A percentile compares a stretch with the other conserved stretches of the same genome.
These are phyloP conservation scores for Thera britannica DNA, from an alignment of 2,888 invertebrate genomes.

Conservation along the genomic window DNA sequence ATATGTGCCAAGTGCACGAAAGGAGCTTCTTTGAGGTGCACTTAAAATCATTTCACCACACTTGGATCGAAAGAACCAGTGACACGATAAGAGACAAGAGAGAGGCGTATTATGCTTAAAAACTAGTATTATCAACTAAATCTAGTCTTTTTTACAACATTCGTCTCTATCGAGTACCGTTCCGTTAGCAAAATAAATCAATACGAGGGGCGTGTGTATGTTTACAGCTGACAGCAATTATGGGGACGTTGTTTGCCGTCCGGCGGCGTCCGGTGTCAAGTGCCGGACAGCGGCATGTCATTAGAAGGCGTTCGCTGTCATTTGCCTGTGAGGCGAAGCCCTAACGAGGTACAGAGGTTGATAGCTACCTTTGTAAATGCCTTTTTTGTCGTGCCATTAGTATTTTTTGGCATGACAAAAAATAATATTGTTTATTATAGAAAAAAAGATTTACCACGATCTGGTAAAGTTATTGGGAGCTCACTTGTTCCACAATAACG, in stretches of 20 bases:
- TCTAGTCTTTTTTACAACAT: not conserved
- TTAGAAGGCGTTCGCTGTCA: conserved; percentile 40
- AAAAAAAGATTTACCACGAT: too few relatives aligned
- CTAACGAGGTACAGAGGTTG: conserved; percentile 28
- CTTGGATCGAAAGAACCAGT: too few relatives aligned
- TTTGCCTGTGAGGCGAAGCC: conserved; percentile 31
- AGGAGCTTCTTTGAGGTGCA: too few relatives aligned
- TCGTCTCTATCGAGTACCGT: conserved; percentile 9
- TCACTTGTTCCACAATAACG: too few relatives aligned
- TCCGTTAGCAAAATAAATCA: conserved; percentile 35
- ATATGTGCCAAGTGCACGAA: too few relatives aligned
- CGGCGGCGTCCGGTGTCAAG: conserved; percentile 57
- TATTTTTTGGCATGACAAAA: too few relatives aligned
- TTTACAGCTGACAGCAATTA: conserved; percentile 55
- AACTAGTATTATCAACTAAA: too few relatives aligned
- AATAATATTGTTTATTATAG: too few relatives aligned
- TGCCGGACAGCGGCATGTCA: conserved; percentile 54
- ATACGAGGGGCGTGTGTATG: conserved; percentile 38
- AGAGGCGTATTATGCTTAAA: too few relatives aligned
- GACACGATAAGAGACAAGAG: too few relatives aligned
- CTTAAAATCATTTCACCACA: too few relatives aligned
- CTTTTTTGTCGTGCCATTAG: not conserved
- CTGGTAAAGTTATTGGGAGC: too few relatives aligned
- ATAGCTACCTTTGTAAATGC: not conserved
- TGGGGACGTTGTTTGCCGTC: conserved; percentile 54